These are phyloP conservation scores for Myiopsitta monachus DNA, from an alignment of 2,113 vertebrate genomes.

Conservation along the genomic window DNA sequence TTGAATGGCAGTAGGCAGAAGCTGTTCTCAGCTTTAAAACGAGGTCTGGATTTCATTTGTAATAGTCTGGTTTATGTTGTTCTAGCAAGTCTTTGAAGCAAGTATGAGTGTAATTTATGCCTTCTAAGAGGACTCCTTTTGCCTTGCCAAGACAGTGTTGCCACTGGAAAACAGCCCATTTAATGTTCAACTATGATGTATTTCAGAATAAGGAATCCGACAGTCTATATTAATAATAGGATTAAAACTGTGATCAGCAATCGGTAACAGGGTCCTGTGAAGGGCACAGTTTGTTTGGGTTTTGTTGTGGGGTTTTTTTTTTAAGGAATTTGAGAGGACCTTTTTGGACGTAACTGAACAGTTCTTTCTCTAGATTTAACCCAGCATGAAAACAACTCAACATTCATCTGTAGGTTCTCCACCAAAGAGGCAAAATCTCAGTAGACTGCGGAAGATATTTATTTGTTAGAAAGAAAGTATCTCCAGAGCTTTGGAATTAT, in stretches of 20 bases:
- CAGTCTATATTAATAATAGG: not conserved
- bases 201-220: not conserved
- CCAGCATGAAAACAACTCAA: not conserved
- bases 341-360: not conserved
- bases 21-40: not conserved
- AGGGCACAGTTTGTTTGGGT: not conserved
- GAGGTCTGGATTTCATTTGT: not conserved
- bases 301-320: not conserved
- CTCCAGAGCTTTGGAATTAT: not conserved
- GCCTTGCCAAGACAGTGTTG: not conserved
- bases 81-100: not conserved
- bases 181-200: not conserved
- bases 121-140: not conserved
- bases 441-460: not conserved
- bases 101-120: not conserved
- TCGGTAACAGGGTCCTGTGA: not conserved
- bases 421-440: not conserved
- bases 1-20: not conserved
- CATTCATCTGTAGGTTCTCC: not conserved
- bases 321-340: not conserved
- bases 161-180: not conserved
- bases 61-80: not conserved
- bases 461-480: not conserved
- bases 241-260: not conserved
- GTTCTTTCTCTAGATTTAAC: not conserved